Evolutionary conservation across 2,797 vertebrate genomes (phyloP), one percentile per base, ranked within the genome.

Genomic region (Pangasius larnaudii): DNA sequence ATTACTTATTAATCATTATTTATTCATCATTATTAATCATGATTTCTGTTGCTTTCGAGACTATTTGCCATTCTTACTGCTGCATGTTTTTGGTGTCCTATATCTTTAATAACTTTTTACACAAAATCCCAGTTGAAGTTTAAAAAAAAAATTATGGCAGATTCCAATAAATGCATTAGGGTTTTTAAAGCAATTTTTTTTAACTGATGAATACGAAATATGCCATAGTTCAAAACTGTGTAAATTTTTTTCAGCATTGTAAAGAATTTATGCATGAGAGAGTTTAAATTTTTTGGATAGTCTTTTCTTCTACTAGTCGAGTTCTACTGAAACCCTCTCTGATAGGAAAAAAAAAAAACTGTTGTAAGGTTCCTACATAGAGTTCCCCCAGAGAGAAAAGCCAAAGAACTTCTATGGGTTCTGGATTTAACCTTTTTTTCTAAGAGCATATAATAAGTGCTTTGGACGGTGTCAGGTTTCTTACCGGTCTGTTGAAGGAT

Each of bases 401-500:
- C 6, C 27, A 58, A 36, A 58, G 3, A 58, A 22, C 51, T 11
- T 56, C 77, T 79, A 56, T 56, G 3, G 51, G 9, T 58, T 58
- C 6, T 24, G 1, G 2, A 59, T 39, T 27, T 2, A 39, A 39
- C 56, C 18, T 27, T 46, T 59, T 77, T 59, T 33, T 18, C 22
- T 39, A 61, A 51, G 42, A 49, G 63, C 0, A 5, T 84, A 16
- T 69, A 53, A 24, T 53, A 84, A 53, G 19, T 22, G n/a, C 10
- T 69, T 84, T 53, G 69, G 46, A 24, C n/a, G 86, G 13, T 61
- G n/a, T 36, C 2, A n/a, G 36, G 8, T 63, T 51, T 82, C 92
- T 91, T 88, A 93, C 92, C 91, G 90, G 90, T 88, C 92, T 92
- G 85, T 85, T 85, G 79, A 86, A 49, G 63, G 30, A 69, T 58